phyloP scores from a whole-genome alignment of 1,140 invertebrate genomes.

The Bombus waltoni region DNA sequence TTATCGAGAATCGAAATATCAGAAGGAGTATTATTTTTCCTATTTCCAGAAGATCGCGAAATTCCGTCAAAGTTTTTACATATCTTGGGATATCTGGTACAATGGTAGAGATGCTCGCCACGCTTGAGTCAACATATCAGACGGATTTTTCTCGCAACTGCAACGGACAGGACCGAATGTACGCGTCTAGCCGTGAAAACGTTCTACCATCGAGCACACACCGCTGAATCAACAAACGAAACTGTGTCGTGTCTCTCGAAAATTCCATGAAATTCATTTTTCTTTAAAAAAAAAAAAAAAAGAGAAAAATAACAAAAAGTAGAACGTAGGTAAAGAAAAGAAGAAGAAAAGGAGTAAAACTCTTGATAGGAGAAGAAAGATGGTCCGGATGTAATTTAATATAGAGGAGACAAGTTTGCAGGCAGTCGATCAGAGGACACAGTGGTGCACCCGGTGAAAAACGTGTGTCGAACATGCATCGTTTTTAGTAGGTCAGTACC shows the following conservation, averaged over 20 bases:
- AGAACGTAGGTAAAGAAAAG: too few relatives aligned
- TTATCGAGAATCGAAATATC: neutral
- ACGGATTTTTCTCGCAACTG: slow-evolving; percentile 5
- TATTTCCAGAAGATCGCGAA: neutral
- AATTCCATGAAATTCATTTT: neutral
- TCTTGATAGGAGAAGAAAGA: neutral
- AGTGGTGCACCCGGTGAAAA: neutral
- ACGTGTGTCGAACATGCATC: slow-evolving; percentile 39
- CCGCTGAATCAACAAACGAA: neutral
- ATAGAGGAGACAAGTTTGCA: neutral
- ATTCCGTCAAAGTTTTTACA: neutral
- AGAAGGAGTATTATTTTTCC: neutral
- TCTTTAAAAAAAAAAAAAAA: too few relatives aligned
- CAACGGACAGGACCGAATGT: neutral
- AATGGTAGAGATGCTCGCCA: neutral
- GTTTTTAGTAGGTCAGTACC: slow-evolving; percentile 40
- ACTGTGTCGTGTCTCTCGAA: neutral
- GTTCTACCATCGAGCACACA: neutral
- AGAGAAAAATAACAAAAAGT: neutral
- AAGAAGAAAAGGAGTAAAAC: neutral
- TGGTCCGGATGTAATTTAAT: neutral
- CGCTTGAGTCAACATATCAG: slow-evolving; percentile 11
- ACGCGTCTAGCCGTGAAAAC: neutral
- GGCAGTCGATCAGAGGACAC: neutral
- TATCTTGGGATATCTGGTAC: neutral